phyloP scores from a whole-genome alignment of 2,797 vertebrate species.

The Sebastiscus tertius region DNA sequence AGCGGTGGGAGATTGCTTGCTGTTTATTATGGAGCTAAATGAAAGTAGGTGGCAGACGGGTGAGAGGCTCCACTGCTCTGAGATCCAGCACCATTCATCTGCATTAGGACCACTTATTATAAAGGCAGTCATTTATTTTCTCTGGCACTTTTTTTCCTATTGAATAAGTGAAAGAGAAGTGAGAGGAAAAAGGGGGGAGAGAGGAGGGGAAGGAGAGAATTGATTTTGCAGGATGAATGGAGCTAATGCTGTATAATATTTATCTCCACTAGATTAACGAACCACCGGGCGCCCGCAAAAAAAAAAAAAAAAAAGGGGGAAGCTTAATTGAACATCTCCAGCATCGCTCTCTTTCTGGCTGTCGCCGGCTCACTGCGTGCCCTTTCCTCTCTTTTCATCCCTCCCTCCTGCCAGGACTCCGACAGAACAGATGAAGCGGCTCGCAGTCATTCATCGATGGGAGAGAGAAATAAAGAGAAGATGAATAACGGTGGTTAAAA shows the following conservation, averaged over 20 bases:
- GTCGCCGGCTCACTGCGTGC: conserved; percentile 9
- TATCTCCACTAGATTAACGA: conserved; percentile 73
- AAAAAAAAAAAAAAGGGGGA: neutral
- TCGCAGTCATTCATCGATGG: conserved; percentile 31
- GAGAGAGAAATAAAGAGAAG: conserved; percentile 41
- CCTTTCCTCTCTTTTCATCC: conserved; percentile 12
- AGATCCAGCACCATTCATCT: conserved; percentile 74
- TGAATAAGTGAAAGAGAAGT: conserved; percentile 48
- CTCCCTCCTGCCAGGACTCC: conserved; percentile 21
- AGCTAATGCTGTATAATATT: conserved; percentile 76
- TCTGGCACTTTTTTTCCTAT: conserved; percentile 36
- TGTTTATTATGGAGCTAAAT: conserved; percentile 64
- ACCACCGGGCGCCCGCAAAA: conserved; percentile 29
- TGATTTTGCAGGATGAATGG: conserved; percentile 76
- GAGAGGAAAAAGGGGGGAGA: conserved; percentile 23
- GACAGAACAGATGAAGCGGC: conserved; percentile 38
- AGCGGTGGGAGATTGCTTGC: conserved; percentile 25
- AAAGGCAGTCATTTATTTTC: conserved; percentile 74
- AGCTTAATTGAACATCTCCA: conserved; percentile 75
- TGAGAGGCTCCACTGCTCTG: conserved; percentile 60
- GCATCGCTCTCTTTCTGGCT: conserved; percentile 54
- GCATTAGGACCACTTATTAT: conserved; percentile 79
- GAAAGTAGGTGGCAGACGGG: conserved; percentile 48
- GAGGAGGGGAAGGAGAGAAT: conserved; percentile 58
- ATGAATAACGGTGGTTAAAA: conserved; percentile 30